Evolutionary conservation across 2,888 invertebrate species (phyloP).

Genomic region (Gastrophysa polygoni): DNA sequence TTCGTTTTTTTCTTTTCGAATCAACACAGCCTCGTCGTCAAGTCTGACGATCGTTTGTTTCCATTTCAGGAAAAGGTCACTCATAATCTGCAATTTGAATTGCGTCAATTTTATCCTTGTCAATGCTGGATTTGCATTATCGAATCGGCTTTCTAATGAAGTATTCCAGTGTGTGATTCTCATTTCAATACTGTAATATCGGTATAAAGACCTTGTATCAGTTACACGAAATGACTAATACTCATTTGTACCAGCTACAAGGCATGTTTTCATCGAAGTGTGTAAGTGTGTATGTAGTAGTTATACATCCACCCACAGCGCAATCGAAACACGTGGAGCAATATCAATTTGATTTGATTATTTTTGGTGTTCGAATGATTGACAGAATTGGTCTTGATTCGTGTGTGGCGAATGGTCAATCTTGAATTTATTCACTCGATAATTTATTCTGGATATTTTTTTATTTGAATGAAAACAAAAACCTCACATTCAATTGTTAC

Average conservation of each 20-base stretch:
- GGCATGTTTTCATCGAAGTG: conserved; percentile 9
- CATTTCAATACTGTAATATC: conserved; percentile 4
- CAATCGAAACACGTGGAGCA: too few species aligned
- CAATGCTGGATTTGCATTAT: conserved; percentile 10
- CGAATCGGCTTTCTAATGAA: conserved; percentile 13
- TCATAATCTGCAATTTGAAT: background rate
- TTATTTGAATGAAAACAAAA: too few species aligned
- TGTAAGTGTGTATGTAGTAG: background rate
- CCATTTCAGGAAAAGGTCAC: conserved; percentile 2
- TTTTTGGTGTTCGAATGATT: background rate
- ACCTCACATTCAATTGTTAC: too few species aligned
- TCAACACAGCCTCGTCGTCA: background rate
- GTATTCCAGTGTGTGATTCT: conserved; percentile 2
- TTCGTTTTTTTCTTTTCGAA: background rate
- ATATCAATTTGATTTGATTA: background rate
- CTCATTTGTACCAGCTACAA: background rate
- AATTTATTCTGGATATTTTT: too few species aligned
- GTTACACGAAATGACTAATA: conserved; percentile 19
- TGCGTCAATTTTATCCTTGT: conserved; percentile 13
- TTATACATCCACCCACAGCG: background rate
- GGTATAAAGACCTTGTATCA: conserved; percentile 21
- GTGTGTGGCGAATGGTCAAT: too few species aligned
- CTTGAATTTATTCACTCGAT: too few species aligned
- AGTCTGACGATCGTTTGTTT: background rate
- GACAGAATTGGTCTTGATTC: too few species aligned